Evolutionary conservation across 2,888 invertebrate genomes (phyloP).

Genomic region (Frankliniella intonsa): DNA sequence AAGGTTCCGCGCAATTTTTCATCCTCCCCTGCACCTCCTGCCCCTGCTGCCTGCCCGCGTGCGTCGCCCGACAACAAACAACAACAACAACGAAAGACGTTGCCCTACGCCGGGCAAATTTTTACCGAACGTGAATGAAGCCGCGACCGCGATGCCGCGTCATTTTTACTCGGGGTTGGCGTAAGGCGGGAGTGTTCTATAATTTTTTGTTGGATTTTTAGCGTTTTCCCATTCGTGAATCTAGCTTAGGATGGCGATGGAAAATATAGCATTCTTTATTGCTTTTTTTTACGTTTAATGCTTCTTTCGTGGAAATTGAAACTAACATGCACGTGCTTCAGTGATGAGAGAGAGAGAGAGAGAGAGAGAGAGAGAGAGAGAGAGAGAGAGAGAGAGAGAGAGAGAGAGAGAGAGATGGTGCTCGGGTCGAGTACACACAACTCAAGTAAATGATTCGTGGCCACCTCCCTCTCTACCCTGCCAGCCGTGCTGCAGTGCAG

Average conservation of each 20-base stretch:
- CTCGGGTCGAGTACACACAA: neutral
- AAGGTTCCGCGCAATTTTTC: neutral
- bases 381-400: too few species aligned
- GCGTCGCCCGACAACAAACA: neutral
- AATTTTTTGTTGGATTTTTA: neutral
- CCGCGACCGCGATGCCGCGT: neutral
- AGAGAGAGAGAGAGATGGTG: too few species aligned
- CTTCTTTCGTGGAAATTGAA: too few species aligned
- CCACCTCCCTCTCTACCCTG: neutral
- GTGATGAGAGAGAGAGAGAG: too few species aligned
- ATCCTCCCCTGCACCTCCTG: neutral
- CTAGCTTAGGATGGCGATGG: too few species aligned
- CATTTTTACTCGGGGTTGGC: too few species aligned
- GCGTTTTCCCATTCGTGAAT: too few species aligned
- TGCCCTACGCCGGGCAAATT: neutral
- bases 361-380: too few species aligned
- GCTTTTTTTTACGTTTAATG: neutral
- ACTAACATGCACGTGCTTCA: too few species aligned
- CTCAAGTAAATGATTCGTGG: constrained; percentile 22
- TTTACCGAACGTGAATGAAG: too few species aligned
- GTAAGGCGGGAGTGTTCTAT: neutral
- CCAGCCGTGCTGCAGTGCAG: neutral
- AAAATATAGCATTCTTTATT: neutral
- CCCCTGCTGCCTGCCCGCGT: too few species aligned
- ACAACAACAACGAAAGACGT: too few species aligned